A percentile compares a stretch with the other conserved stretches of the same genome.
phyloP scores from a whole-genome alignment of 2,797 vertebrate species.

The Furcifer pardalis region DNA sequence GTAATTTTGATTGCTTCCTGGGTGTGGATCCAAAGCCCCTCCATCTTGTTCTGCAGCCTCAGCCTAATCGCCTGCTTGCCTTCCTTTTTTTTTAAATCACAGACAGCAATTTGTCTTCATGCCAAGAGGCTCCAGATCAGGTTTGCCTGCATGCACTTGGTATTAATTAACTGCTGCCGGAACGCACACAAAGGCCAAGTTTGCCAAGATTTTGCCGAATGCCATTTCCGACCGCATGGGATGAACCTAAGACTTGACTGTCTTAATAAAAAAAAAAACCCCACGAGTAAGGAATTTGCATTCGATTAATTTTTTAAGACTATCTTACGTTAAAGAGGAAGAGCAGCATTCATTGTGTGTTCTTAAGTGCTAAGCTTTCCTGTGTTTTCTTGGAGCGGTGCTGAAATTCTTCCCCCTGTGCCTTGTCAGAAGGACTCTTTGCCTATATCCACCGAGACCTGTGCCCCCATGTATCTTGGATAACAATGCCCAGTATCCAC shows the following conservation, averaged over 20 bases:
- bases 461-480: neutral
- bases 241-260: neutral
- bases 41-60: neutral
- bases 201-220: neutral
- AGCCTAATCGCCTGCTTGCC: neutral
- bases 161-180: neutral
- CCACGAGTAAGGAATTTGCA: neutral
- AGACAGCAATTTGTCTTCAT: neutral
- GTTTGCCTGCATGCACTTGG: neutral
- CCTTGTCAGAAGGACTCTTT: too few species aligned
- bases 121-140: neutral
- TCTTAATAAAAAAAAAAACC: neutral
- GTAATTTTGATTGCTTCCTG: neutral
- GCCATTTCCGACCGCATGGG: neutral
- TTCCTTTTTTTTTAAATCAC: neutral
- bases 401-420: too few species aligned
- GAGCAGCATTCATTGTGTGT: neutral
- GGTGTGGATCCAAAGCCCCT: neutral
- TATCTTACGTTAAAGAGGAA: too few species aligned
- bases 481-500: neutral
- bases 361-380: neutral
- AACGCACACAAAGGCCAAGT: too few species aligned
- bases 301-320: too few species aligned
- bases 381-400: neutral
- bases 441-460: neutral